phyloP scores from a whole-genome alignment of 2,797 vertebrate species.

The Esox masquinongy region DNA sequence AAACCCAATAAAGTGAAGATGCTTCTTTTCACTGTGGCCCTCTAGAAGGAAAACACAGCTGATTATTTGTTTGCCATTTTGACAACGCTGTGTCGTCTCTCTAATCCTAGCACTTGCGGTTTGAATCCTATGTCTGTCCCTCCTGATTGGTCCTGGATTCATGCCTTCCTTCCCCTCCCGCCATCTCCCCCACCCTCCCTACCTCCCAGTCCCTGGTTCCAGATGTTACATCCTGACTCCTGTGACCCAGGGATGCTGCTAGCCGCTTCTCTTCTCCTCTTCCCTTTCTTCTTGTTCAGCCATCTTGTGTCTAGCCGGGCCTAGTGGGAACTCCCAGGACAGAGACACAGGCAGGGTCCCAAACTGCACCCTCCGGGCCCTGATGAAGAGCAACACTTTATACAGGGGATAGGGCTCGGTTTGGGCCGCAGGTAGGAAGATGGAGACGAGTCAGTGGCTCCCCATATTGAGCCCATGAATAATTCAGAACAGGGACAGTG shows the following conservation, averaged over 20 bases:
- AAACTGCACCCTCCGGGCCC: neutral
- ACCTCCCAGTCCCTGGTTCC: neutral
- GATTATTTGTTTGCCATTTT: neutral
- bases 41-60: neutral
- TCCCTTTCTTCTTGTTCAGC: neutral
- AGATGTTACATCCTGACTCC: slow-evolving; percentile 11
- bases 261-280: neutral
- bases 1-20: neutral
- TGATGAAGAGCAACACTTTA: neutral
- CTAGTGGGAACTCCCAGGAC: neutral
- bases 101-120: neutral
- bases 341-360: neutral
- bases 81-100: neutral
- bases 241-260: slow-evolving; percentile 1
- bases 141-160: neutral
- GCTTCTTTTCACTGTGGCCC: neutral
- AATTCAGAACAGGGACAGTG: slow-evolving; percentile 12
- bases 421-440: neutral
- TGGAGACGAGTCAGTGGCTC: neutral
- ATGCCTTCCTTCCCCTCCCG: neutral
- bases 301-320: slow-evolving; percentile 4
- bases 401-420: neutral
- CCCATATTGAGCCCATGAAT: slow-evolving; percentile 19
- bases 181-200: neutral
- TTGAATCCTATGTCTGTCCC: neutral